Percentiles rank a stretch among this genome's conserved stretches.
Evolutionary conservation across 1,140 invertebrate genomes (phyloP).

Genomic region (Hycleus cichorii): DNA sequence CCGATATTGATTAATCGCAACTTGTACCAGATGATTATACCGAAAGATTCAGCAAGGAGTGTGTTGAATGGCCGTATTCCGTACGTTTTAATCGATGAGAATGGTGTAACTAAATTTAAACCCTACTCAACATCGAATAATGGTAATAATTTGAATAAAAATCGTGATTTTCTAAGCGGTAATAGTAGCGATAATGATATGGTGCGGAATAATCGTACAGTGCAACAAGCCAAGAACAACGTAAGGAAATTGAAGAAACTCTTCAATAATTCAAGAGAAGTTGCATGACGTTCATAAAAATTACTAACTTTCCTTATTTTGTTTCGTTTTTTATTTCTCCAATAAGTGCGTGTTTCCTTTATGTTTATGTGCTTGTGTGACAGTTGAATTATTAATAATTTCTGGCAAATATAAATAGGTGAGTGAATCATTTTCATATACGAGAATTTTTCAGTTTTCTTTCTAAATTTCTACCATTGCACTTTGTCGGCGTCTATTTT

Average conservation of each 20-base stretch:
- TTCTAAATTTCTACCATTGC: no score
- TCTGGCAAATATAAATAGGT: not conserved
- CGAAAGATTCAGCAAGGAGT: slow-evolving; percentile 61
- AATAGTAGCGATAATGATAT: no score
- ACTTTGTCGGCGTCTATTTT: no score
- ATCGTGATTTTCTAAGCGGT: slow-evolving; percentile 43
- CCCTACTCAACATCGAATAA: slow-evolving; percentile 46
- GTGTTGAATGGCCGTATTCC: slow-evolving; percentile 67
- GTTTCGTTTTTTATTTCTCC: no score
- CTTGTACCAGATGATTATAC: slow-evolving; percentile 68
- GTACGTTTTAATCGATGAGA: slow-evolving; percentile 69
- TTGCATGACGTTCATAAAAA: slow-evolving; percentile 21
- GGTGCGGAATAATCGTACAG: slow-evolving; percentile 18
- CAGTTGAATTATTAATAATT: no score
- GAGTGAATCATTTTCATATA: slow-evolving; percentile 8
- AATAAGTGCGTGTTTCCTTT: no score
- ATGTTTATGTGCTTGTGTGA: no score
- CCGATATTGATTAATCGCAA: slow-evolving; percentile 68
- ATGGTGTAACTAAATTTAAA: slow-evolving; percentile 69
- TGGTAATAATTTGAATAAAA: no score
- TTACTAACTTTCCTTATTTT: no score
- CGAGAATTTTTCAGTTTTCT: no score
- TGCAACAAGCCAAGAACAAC: slow-evolving; percentile 27
- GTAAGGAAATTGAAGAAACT: slow-evolving; percentile 31
- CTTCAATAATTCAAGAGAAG: slow-evolving; percentile 24